phyloP scores from a whole-genome alignment of 2,888 invertebrate species.

The Drosophila prolongata region DNA sequence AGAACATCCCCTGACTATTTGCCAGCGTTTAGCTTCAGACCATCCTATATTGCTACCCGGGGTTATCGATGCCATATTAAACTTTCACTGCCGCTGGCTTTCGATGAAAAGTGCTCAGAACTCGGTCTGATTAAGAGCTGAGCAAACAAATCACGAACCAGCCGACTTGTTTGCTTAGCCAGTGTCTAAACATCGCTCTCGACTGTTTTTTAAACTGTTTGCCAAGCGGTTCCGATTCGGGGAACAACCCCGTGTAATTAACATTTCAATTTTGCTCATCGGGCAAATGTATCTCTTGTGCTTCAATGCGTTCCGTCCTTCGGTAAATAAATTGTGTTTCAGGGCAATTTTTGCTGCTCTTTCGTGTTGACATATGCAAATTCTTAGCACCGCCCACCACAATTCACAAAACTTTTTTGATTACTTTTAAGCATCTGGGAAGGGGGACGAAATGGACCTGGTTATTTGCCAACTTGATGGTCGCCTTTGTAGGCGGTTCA shows the following conservation, averaged over 20 bases:
- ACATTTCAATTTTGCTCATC: slow-evolving; percentile 69
- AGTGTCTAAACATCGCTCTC: slow-evolving; percentile 71
- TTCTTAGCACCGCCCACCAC: slow-evolving; percentile 55
- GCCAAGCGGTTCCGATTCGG: slow-evolving; percentile 28
- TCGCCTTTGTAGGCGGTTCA: slow-evolving; percentile 45
- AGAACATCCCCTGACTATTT: slow-evolving; percentile 48
- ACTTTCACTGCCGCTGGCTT: slow-evolving; percentile 43
- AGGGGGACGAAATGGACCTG: slow-evolving; percentile 10
- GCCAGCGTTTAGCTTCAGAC: slow-evolving; percentile 49
- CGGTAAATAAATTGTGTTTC: slow-evolving; percentile 62
- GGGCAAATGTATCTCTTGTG: slow-evolving; percentile 73
- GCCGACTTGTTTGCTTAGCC: slow-evolving; percentile 68
- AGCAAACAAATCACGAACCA: slow-evolving; percentile 70
- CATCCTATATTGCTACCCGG: slow-evolving; percentile 26
- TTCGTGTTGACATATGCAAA: slow-evolving; percentile 76
- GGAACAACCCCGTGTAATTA: slow-evolving; percentile 62
- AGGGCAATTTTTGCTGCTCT: slow-evolving; percentile 56
- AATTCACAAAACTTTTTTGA: slow-evolving; percentile 60
- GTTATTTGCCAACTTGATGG: slow-evolving; percentile 50
- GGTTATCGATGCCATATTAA: slow-evolving; percentile 57
- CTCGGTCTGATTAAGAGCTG: slow-evolving; percentile 72
- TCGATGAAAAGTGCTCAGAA: slow-evolving; percentile 59
- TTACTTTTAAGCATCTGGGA: slow-evolving; percentile 58
- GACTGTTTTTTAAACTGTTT: slow-evolving; percentile 78
- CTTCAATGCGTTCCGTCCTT: slow-evolving; percentile 41